Evolutionary conservation across 2,888 invertebrate genomes (phyloP).

Genomic region (Himalopsyche kuldschensis): DNA sequence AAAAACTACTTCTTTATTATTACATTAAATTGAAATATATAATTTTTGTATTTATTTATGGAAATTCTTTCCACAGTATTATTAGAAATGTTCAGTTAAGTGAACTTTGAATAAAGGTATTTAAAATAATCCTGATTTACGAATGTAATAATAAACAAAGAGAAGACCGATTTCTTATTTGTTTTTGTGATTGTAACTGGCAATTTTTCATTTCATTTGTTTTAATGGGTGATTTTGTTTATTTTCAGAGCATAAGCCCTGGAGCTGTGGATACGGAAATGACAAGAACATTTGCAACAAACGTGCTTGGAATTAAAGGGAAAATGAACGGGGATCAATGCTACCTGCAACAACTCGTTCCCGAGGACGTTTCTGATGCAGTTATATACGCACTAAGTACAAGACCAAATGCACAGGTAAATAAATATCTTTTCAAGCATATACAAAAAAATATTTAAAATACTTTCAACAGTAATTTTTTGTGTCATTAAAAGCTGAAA

Average conservation of each 20-base stretch:
- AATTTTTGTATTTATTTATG: too few relatives aligned
- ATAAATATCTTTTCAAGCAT: neutral
- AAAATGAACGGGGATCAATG: conserved; percentile 33
- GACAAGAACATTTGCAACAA: conserved; percentile 37
- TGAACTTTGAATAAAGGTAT: neutral
- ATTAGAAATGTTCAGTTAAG: neutral
- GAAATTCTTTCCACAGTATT: too few relatives aligned
- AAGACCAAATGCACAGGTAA: conserved; percentile 63
- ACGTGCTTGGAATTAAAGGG: conserved; percentile 33
- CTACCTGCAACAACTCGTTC: conserved; percentile 34
- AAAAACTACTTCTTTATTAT: too few relatives aligned
- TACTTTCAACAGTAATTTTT: too few relatives aligned
- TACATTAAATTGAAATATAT: too few relatives aligned
- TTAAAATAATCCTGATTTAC: too few relatives aligned
- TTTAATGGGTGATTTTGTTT: neutral
- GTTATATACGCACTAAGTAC: conserved; percentile 64
- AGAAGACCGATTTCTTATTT: neutral
- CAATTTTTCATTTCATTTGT: conserved; percentile 16
- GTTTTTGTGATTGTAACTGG: neutral
- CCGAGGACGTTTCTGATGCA: conserved; percentile 65
- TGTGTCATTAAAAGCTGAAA: too few relatives aligned
- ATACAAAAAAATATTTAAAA: neutral
- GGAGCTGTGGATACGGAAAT: conserved; percentile 62
- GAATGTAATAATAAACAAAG: too few relatives aligned
- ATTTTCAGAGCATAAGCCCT: conserved; percentile 63